Evolutionary conservation across 1,140 invertebrate species (phyloP).

Genomic region (Trichoplusia ni): DNA sequence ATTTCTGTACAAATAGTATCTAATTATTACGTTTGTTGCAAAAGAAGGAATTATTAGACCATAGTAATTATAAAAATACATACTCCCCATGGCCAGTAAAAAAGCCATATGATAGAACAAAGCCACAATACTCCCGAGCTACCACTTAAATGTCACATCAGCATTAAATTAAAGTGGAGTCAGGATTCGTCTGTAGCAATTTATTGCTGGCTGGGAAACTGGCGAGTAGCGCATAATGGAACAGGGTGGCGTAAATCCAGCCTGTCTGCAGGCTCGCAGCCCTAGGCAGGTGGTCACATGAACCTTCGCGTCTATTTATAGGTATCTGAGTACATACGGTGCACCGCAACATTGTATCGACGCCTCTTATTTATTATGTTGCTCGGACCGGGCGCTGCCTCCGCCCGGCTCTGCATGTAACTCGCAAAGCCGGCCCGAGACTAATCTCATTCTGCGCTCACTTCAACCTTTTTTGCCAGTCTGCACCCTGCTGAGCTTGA

Average conservation of each 20-base stretch:
- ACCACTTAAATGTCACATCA: no score
- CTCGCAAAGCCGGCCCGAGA: conserved; percentile 42
- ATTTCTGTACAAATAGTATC: no score
- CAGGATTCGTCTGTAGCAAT: no score
- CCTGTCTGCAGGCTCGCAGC: conserved; percentile 6
- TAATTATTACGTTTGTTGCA: no score
- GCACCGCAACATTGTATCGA: conserved; percentile 48
- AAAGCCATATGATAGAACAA: no score
- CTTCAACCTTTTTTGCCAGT: conserved; percentile 60
- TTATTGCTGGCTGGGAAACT: not conserved
- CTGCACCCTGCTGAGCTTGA: conserved; percentile 38
- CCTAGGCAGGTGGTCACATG: conserved; percentile 52
- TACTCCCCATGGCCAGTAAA: no score
- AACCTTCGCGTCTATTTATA: conserved; percentile 51
- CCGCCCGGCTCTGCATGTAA: conserved; percentile 39
- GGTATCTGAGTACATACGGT: conserved; percentile 36
- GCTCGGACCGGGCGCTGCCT: conserved; percentile 38
- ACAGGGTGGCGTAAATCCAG: not conserved
- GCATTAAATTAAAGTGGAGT: no score
- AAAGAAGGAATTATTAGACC: no score
- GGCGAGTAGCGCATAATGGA: not conserved
- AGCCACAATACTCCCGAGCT: no score
- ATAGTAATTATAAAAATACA: no score
- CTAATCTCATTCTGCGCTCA: conserved; percentile 53
- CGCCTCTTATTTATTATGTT: conserved; percentile 59